A percentile compares a stretch with the other conserved stretches of the same genome.
Evolutionary conservation across 2,888 invertebrate species (phyloP).

Genomic region (Agonopterix arenella): DNA sequence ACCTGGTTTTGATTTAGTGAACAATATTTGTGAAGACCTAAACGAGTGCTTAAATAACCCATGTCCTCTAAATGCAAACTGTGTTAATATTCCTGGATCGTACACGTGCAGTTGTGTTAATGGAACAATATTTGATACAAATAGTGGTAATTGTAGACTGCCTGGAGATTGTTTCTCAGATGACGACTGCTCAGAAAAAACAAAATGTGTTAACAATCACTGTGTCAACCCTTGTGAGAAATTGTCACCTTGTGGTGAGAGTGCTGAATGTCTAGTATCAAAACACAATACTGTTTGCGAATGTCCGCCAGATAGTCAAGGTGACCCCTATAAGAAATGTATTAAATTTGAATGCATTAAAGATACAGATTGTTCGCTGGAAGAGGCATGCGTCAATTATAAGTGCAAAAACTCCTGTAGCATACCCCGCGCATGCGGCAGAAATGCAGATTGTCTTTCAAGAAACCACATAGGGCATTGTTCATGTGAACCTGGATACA

Average conservation of each 20-base stretch:
- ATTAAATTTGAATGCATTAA: conserved; percentile 85
- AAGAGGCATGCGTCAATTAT: conserved; percentile 86
- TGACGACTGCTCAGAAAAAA: conserved; percentile 86
- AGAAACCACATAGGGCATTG: conserved; percentile 89
- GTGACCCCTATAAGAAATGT: conserved; percentile 86
- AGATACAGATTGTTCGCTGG: conserved; percentile 83
- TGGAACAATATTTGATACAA: conserved; percentile 87
- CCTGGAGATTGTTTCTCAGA: conserved; percentile 90
- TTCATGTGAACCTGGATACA: conserved; percentile 88
- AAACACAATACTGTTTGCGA: conserved; percentile 84
- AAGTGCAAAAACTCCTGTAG: conserved; percentile 90
- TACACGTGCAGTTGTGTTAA: conserved; percentile 86
- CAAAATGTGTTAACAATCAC: conserved; percentile 84
- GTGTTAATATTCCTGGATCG: conserved; percentile 87
- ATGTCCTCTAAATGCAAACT: conserved; percentile 87
- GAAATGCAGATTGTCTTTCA: conserved; percentile 85
- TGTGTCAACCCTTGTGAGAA: conserved; percentile 88
- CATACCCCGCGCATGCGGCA: conserved; percentile 88
- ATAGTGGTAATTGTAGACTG: conserved; percentile 83
- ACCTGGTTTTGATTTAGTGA: conserved; percentile 81
- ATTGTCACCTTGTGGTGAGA: conserved; percentile 81
- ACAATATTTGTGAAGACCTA: conserved; percentile 85
- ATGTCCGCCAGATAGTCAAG: conserved; percentile 85
- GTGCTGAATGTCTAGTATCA: conserved; percentile 84
- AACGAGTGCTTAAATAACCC: conserved; percentile 88